Base-by-base conservation (phyloP, 2,797 vertebrate genomes). In the Crypturellus tataupa region DNA sequence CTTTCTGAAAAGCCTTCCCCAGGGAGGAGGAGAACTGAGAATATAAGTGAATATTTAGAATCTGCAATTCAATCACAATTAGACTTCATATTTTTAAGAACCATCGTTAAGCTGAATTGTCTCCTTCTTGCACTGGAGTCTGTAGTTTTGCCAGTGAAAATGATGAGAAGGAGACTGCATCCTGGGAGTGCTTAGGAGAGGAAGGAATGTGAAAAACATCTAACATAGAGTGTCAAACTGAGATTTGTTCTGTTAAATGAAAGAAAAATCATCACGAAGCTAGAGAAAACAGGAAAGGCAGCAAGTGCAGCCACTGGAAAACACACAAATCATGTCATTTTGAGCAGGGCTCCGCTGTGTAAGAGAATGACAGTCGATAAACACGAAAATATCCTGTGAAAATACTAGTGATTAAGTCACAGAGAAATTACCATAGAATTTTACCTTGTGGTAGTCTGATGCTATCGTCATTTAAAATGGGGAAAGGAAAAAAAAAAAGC, bases 381-480 rank as follows among this genome's bases (percentile, higher is more conserved):
- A 78, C 12, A 77, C n/a, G n/a, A 91, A 91, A 96, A 87, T 71
- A 79, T 86, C 81, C 76, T 92, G 37, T 71, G 69, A 46, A 56
- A 63, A 76, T 53, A 56, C 49, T 56, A 70, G 70, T 87, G 53
- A 64, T 86, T 87, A 91, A 87, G 18, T 80, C 49, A 39, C 19
- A 35, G 13, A 20, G 23, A 55, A 65, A 91, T 87, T 86, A 85
- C 29, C 85, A 78, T 87, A 42, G 19, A 92, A 88, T 53, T 86
- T 64, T 82, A 25, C 39, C 44, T 81, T 71, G 18, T 79, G 58
- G 42, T 85, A 81, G 68, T 55, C 72, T 46, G 12, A 16, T 80
- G 92, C 53, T 71, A 63, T n/a, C 82, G 33, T 46, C 79, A 40
- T 59, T 89, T 83, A 65, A 92, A 87, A 79, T 4, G 24, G 13